A percentile compares a stretch with the other conserved stretches of the same genome.
These are phyloP conservation scores for Dissostichus mawsoni DNA, from an alignment of 2,113 vertebrate genomes.

Conservation along the genomic window DNA sequence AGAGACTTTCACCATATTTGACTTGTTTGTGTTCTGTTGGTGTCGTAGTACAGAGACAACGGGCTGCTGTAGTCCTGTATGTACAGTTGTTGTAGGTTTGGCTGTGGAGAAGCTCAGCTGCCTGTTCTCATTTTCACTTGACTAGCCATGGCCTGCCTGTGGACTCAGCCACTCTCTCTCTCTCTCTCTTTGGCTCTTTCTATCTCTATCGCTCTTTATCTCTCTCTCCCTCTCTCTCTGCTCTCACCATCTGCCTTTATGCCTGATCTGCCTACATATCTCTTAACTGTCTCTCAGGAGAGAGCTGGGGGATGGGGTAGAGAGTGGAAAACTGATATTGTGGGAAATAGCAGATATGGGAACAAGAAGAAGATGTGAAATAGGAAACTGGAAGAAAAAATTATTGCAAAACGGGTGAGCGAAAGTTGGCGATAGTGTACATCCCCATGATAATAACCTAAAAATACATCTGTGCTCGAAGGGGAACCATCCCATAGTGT, in stretches of 20 bases:
- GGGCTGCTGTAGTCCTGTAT: conserved; percentile 32
- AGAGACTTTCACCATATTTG: background rate
- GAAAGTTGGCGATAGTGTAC: background rate
- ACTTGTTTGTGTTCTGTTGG: background rate
- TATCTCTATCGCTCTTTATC: conserved; percentile 51
- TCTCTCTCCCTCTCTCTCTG: conserved; percentile 49
- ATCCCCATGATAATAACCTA: background rate
- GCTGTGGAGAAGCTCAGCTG: conserved; percentile 73
- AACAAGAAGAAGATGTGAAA: background rate
- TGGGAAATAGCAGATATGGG: conserved; percentile 25
- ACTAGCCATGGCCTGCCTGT: conserved; percentile 67
- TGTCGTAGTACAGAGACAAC: conserved; percentile 10
- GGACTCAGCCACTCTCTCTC: conserved; percentile 58
- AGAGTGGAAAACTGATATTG: conserved; percentile 36
- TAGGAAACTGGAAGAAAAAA: background rate
- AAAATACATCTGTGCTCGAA: background rate
- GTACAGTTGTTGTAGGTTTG: conserved; percentile 48
- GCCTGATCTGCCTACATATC: conserved; percentile 70
- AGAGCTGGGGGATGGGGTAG: conserved; percentile 26
- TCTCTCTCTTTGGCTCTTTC: conserved; percentile 40
- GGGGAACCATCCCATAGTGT: background rate
- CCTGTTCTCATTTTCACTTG: conserved; percentile 73
- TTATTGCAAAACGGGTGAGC: background rate
- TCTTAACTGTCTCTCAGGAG: conserved; percentile 66
- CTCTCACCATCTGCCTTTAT: conserved; percentile 76